Percentiles rank a stretch among this genome's conserved stretches.
These are phyloP conservation scores for Dreissena rostriformis DNA, from an alignment of 1,140 invertebrate species.

Conservation along the genomic window DNA sequence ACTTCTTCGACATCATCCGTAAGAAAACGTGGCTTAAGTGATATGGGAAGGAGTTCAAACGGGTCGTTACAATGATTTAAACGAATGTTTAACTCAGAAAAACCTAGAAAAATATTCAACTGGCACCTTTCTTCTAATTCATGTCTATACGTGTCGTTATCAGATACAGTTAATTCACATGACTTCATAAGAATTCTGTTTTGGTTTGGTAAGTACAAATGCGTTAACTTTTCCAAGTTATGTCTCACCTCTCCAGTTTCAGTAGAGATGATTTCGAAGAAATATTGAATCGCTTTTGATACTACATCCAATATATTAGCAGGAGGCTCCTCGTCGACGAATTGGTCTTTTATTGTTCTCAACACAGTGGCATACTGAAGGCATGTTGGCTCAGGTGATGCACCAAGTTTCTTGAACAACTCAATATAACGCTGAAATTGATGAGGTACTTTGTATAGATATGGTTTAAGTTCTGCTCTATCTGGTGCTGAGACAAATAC, in stretches of 20 bases:
- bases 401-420: constrained; percentile 24
- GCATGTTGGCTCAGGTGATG: neutral
- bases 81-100: neutral
- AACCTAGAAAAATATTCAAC: constrained; percentile 11
- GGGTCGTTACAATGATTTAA: neutral
- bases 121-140: constrained; percentile 1
- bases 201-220: constrained; percentile 17
- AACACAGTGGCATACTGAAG: constrained; percentile 25
- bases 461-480: constrained; percentile 12
- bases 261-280: neutral
- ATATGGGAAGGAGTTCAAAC: neutral
- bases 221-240: no score
- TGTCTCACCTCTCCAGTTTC: no score
- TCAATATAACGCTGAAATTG: constrained; percentile 7
- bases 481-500: constrained; percentile 7
- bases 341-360: constrained; percentile 8
- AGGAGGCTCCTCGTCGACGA: neutral
- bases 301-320: neutral
- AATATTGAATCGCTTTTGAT: constrained; percentile 10
- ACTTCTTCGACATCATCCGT: constrained; percentile 7
- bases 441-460: constrained; percentile 20
- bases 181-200: neutral
- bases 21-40: constrained; percentile 9
- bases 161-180: neutral
- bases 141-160: neutral